These are phyloP conservation scores for Clinocottus analis DNA, from an alignment of 2,113 vertebrate genomes.

Conservation along the genomic window DNA sequence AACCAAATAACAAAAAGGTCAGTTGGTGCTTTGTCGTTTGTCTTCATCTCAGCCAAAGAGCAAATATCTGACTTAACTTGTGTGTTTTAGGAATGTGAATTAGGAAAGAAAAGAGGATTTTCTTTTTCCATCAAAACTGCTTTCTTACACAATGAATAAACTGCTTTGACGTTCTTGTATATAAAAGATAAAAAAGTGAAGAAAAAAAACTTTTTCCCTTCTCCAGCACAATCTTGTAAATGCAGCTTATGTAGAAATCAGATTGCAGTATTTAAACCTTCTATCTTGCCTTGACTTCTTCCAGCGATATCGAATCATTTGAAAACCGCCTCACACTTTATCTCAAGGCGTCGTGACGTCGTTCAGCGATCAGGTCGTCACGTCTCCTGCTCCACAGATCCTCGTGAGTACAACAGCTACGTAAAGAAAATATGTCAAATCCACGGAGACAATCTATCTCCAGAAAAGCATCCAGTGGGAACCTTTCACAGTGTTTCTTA, in stretches of 20 bases:
- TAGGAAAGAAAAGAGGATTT: neutral
- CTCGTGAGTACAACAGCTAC: conserved; percentile 9
- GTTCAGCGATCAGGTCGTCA: too few relatives aligned
- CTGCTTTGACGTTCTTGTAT: neutral
- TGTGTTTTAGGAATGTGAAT: neutral
- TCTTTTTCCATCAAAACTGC: too few relatives aligned
- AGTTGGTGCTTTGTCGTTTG: too few relatives aligned
- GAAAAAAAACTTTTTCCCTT: neutral
- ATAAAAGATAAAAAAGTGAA: too few relatives aligned
- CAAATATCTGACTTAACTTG: neutral
- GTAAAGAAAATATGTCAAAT: neutral
- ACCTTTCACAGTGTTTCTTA: conserved; percentile 19
- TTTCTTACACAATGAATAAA: neutral
- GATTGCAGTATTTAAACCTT: conserved; percentile 5
- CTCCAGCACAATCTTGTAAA: neutral
- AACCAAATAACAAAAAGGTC: too few relatives aligned
- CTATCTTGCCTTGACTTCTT: neutral
- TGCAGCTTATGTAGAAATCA: neutral
- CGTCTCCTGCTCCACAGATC: conserved; percentile 5
- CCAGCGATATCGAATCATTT: neutral
- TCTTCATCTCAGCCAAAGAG: neutral
- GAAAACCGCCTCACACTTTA: conserved; percentile 10
- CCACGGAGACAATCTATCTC: neutral
- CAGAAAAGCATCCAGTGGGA: conserved; percentile 19
- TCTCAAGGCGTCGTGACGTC: conserved; percentile 20